Evolutionary conservation across 2,888 invertebrate genomes (phyloP), one percentile per base, ranked within the genome.

Genomic region (Polymixis flavicincta): DNA sequence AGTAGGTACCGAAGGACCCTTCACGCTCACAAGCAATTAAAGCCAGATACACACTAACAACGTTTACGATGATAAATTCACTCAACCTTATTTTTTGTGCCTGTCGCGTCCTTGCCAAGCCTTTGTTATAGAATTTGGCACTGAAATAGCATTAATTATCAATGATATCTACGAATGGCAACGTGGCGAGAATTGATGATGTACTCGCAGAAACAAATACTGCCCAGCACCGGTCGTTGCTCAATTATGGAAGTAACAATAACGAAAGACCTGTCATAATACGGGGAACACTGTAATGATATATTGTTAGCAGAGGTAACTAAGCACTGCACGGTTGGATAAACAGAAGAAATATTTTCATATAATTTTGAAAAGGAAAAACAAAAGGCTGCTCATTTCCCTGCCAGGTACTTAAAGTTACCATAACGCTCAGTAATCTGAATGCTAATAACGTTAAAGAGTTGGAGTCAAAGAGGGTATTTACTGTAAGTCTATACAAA

Each of bases 71-170:
- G 84, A 84, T 78, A 75, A 87, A 85, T 87, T 79, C 48, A 75
- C 77, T 71, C 71, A 74, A 67, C 76, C 78, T 73, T 79, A 73
- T 85, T 86, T 86, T 86, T 87, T 85, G 85, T 57, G 54, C 42
- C 57, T 85, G 79, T 77, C 59, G 69, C 45, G 52, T 61, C 55
- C 22, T 42, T 57, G 80, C 74, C 76, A 84, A 77, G 72, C 76
- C 66, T 82, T 87, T 87, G 88, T 86, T 84, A 79, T 75, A 83
- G 80, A 63, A 66, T 75, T 82, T 86, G 86, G 82, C 82, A 83
- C 76, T 59, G 69, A 78, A 88, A 74, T 75, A 77, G 71, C 67
- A 87, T 86, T 87, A 79, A 86, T 82, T 82, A 83, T 79, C 73
- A 70, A 81, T 71, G 63, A 78, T 76, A 63, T 70, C 75, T 73